These are phyloP conservation scores for Timema cristinae DNA, from an alignment of 2,888 invertebrate species.

Conservation along the genomic window DNA sequence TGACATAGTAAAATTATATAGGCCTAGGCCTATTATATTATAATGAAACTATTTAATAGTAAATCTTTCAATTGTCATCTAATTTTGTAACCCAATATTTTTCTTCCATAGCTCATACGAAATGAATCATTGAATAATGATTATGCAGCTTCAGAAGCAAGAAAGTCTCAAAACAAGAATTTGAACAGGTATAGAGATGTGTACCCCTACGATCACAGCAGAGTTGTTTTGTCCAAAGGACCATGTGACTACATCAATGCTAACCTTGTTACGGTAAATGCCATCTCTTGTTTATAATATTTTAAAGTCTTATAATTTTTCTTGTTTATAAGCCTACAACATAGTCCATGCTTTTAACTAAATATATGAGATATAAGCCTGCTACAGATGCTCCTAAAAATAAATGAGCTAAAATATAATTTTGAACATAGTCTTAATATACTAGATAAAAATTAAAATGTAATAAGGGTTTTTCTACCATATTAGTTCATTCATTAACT, in stretches of 20 bases:
- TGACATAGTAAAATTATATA: neutral
- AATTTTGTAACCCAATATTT: neutral
- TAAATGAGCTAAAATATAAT: too few species aligned
- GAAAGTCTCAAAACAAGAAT: conserved; percentile 70
- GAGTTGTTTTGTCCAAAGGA: conserved; percentile 71
- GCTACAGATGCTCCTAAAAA: too few species aligned
- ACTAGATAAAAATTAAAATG: too few species aligned
- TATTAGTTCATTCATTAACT: too few species aligned
- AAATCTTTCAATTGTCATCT: neutral
- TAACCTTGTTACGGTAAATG: conserved; percentile 72
- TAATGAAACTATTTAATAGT: neutral
- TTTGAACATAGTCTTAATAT: too few species aligned
- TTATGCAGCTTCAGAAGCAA: conserved; percentile 59
- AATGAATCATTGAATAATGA: conserved; percentile 60
- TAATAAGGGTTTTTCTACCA: too few species aligned
- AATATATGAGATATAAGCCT: too few species aligned
- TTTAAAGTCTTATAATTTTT: too few species aligned
- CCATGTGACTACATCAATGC: conserved; percentile 91
- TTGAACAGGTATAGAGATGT: conserved; percentile 94
- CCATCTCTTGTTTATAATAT: too few species aligned
- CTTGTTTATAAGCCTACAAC: too few species aligned
- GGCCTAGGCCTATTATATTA: neutral
- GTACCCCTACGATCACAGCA: conserved; percentile 91
- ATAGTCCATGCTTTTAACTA: too few species aligned
- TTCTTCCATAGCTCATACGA: conserved; percentile 60